phyloP scores from a whole-genome alignment of 2,113 vertebrate species.

The Chlamydotis undulata region DNA sequence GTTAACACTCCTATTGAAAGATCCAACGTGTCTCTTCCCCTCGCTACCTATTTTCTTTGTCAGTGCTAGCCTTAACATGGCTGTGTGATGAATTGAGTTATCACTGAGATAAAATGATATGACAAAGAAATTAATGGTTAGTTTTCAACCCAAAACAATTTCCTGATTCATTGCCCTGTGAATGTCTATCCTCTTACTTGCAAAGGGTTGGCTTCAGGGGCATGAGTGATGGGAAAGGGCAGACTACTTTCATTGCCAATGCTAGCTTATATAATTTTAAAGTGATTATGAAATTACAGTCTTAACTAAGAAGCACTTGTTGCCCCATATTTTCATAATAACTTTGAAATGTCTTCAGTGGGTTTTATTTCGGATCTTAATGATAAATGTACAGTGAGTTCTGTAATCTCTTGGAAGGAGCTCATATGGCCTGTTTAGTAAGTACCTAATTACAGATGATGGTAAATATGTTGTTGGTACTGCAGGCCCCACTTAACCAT shows the following conservation, averaged over 20 bases:
- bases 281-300: not conserved
- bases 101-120: not conserved
- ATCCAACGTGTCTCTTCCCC: not conserved
- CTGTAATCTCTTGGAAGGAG: not conserved
- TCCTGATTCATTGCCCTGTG: not conserved
- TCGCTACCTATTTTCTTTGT: not conserved
- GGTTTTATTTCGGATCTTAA: not conserved
- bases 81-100: not conserved
- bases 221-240: not conserved
- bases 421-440: not conserved
- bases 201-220: not conserved
- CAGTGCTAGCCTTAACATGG: not conserved
- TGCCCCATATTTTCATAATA: not conserved
- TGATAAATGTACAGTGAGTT: not conserved
- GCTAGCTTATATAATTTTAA: not conserved
- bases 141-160: not conserved
- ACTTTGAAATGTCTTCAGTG: not conserved
- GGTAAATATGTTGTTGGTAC: not conserved
- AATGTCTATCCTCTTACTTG: not conserved
- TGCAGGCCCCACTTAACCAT: not conserved
- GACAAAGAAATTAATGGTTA: not conserved
- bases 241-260: not conserved
- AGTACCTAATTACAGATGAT: not conserved
- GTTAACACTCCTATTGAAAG: not conserved
- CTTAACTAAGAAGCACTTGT: not conserved